Percentiles rank a stretch among this genome's conserved stretches.
These are phyloP conservation scores for Drosophila gunungcola DNA, from an alignment of 1,140 invertebrate species.

Conservation along the genomic window DNA sequence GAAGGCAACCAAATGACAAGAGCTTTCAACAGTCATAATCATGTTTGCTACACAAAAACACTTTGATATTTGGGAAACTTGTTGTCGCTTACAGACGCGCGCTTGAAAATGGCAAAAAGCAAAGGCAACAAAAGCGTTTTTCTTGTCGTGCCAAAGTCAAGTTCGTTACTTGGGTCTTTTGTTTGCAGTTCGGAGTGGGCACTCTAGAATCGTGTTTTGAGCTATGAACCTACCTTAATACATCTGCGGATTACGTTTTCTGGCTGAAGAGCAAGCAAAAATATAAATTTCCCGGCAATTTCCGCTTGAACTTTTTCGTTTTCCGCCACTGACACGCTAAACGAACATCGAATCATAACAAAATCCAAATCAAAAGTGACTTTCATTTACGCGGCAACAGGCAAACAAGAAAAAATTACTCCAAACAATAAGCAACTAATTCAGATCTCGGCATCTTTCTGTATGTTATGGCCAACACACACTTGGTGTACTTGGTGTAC, in stretches of 20 bases:
- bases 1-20: constrained; percentile 76
- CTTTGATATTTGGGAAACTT: constrained; percentile 70
- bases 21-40: constrained; percentile 69
- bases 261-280: constrained; percentile 31
- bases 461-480: constrained; percentile 11
- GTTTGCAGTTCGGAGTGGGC: constrained; percentile 29
- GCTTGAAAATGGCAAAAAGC: constrained; percentile 37
- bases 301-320: constrained; percentile 66
- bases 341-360: constrained; percentile 63
- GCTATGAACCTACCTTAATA: constrained; percentile 38
- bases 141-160: constrained; percentile 61
- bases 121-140: constrained; percentile 36
- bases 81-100: constrained; percentile 60
- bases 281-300: constrained; percentile 58
- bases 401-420: constrained; percentile 77
- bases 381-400: constrained; percentile 70
- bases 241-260: constrained; percentile 23
- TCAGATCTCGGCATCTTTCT: constrained; percentile 59
- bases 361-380: constrained; percentile 72
- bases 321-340: constrained; percentile 58
- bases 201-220: constrained; percentile 40
- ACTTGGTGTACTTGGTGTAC: background rate
- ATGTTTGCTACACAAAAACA: constrained; percentile 32
- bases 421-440: constrained; percentile 80
- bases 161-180: constrained; percentile 73